Evolutionary conservation across 2,888 invertebrate species (phyloP), one percentile per base, ranked within the genome.

Genomic region (Diplazon laetatorius): DNA sequence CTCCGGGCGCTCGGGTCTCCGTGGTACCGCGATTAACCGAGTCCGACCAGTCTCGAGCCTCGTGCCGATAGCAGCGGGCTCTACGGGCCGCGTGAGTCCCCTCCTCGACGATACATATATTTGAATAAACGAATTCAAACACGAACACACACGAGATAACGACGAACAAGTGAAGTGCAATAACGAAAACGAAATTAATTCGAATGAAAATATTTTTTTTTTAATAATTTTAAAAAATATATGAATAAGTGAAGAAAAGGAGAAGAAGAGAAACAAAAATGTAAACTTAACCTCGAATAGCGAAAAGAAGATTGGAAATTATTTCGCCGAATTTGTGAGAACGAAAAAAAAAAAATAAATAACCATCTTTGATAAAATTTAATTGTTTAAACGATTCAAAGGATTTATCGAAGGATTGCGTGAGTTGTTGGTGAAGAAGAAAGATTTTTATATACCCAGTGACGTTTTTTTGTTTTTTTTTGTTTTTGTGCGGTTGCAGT

Each of bases 1-100:
- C 75, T 76, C 18, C 22, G 42, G 70, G 59, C 70, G 18, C 55
- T 48, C 57, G 46, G 59, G 76, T 35, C 44, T 57, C 44, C 59
- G 55, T 57, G 42, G 69, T 65, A 71, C 63, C 75, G 60, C 73
- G 72, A 72, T 65, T 60, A 55, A 42, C 37, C 12, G 66, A 62
- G 20, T 72, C 8, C 18, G 37, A 25, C 22, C 86, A 90, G 90
- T 90, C 87, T 87, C 86, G 89, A 87, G 86, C 82, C 85, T 88
- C 87, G 88, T 87, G 89, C 88, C 85, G 85, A 84, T 81, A 85
- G 84, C 80, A 80, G 78, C 84, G 85, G 85, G 83, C 77, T 80
- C 78, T 35, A 57, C 72, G 60, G 18, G 65, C 2, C 70, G 42
- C 69, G 73, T 68, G 76, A 71, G 76, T 74, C 57, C 63, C 69